phyloP scores from a whole-genome alignment of 2,113 vertebrate genomes.

The Cyprinus carpio region DNA sequence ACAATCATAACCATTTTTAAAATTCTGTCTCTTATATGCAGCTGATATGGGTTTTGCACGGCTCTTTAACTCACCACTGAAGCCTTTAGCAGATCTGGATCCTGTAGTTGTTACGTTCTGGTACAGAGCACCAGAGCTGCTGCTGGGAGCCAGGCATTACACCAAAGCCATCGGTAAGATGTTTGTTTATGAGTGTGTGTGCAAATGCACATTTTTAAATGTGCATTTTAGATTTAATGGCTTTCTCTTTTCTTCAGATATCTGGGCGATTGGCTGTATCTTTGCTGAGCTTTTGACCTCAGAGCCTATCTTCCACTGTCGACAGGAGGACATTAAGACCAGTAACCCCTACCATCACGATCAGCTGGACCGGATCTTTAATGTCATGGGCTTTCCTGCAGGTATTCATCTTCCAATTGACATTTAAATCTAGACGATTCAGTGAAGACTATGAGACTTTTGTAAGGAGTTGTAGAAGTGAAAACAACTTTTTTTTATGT shows the following conservation, averaged over 20 bases:
- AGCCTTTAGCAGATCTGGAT: conserved; percentile 99
- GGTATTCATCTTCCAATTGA: conserved; percentile 68
- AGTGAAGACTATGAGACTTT: neutral
- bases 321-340: conserved; percentile 99
- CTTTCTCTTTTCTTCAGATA: conserved; percentile 77
- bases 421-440: neutral
- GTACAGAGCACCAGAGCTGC: conserved; percentile 97
- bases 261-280: conserved; percentile 99
- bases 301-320: conserved; percentile 99
- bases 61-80: conserved; percentile 99
- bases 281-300: conserved; percentile 99
- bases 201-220: neutral
- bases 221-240: neutral
- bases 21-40: conserved; percentile 59
- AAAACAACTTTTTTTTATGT: neutral
- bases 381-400: conserved; percentile 99
- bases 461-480: neutral
- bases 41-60: conserved; percentile 99
- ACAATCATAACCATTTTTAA: neutral
- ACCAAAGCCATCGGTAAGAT: conserved; percentile 99
- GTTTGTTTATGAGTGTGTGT: neutral
- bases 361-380: conserved; percentile 99
- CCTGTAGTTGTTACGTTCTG: conserved; percentile 99
- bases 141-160: conserved; percentile 98
- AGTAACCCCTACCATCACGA: conserved; percentile 99